Percentiles rank a stretch among this genome's conserved stretches.
Evolutionary conservation across 2,113 vertebrate species (phyloP).

Genomic region (Paralichthys olivaceus): DNA sequence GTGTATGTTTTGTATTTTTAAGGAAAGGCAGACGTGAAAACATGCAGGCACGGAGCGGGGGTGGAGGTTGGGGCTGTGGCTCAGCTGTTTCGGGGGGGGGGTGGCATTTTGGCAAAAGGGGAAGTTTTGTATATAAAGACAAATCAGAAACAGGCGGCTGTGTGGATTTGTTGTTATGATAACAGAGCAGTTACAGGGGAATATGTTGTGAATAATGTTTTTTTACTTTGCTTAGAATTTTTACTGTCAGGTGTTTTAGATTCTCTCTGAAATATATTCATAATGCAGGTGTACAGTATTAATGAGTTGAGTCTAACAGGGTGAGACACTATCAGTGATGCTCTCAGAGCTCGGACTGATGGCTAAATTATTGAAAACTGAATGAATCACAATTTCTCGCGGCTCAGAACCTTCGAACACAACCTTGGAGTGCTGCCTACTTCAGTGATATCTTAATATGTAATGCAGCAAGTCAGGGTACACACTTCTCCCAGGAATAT

Average conservation of each 20-base stretch:
- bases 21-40: background rate
- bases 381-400: slow-evolving; percentile 50
- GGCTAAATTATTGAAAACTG: slow-evolving; percentile 63
- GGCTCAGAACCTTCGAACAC: slow-evolving; percentile 15
- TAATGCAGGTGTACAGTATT: slow-evolving; percentile 40
- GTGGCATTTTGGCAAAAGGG: background rate
- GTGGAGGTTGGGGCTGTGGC: slow-evolving; percentile 28
- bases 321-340: slow-evolving; percentile 17
- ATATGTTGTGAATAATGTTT: no score
- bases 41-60: background rate
- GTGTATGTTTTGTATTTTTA: slow-evolving; percentile 20
- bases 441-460: slow-evolving; percentile 53
- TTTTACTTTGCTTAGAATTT: background rate
- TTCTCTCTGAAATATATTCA: slow-evolving; percentile 3
- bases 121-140: background rate
- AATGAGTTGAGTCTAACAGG: slow-evolving; percentile 31
- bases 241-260: no score
- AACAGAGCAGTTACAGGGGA: background rate
- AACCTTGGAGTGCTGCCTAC: slow-evolving; percentile 26
- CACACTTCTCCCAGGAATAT: slow-evolving; percentile 30
- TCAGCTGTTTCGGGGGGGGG: slow-evolving; percentile 1
- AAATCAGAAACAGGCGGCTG: background rate
- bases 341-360: slow-evolving; percentile 40
- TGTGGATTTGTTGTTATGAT: slow-evolving; percentile 1
- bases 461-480: slow-evolving; percentile 53